Conservation (phyloP, 2,888 invertebrate genomes). For the Elegia similella region DNA sequence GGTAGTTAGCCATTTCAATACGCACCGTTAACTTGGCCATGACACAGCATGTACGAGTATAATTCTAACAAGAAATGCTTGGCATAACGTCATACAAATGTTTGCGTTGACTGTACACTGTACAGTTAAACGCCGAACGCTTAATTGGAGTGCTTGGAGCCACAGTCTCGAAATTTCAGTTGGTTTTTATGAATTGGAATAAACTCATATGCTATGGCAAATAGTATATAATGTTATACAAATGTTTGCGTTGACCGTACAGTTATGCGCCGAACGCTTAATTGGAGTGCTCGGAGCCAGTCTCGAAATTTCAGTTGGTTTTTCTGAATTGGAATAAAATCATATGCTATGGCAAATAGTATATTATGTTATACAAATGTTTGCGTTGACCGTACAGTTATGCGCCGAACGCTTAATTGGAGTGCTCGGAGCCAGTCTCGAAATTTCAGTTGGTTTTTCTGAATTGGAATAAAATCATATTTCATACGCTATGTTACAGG, state of each 20-base stretch:
- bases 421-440: conserved; percentile 22
- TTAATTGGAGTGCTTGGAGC: conserved; percentile 38
- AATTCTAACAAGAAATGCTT: neutral
- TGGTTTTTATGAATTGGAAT: too few species aligned
- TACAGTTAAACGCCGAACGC: conserved; percentile 43
- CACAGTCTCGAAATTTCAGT: neutral
- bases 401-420: conserved; percentile 44
- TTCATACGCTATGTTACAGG: too few species aligned
- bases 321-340: too few species aligned
- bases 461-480: too few species aligned
- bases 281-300: conserved; percentile 33
- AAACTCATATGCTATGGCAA: too few species aligned
- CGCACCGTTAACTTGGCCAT: conserved; percentile 2
- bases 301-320: too few species aligned
- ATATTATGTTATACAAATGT: conserved; percentile 10
- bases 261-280: conserved; percentile 43
- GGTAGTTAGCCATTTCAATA: too few species aligned
- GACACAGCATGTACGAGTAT: conserved; percentile 6
- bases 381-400: conserved; percentile 36
- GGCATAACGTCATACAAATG: conserved; percentile 7
- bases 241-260: conserved; percentile 27
- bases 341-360: too few species aligned
- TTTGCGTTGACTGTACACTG: conserved; percentile 18
- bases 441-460: too few species aligned
- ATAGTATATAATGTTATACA: conserved; percentile 8